Percentiles rank a stretch among this genome's conserved stretches.
phyloP scores from a whole-genome alignment of 2,888 invertebrate species.

The Cantharis rustica region DNA sequence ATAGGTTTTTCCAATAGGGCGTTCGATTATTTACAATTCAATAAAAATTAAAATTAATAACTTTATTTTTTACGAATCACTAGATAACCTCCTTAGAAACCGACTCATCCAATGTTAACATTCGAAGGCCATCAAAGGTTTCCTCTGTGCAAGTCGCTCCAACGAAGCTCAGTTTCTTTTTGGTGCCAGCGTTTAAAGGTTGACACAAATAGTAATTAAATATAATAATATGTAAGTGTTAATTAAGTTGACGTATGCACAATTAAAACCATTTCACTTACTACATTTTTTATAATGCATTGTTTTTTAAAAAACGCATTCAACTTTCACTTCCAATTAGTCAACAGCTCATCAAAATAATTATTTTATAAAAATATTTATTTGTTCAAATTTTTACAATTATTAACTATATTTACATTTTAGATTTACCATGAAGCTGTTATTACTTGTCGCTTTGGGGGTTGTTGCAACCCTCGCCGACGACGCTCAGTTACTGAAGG shows the following conservation, averaged over 20 bases:
- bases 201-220: not conserved
- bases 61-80: not conserved
- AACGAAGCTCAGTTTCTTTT: constrained; percentile 1
- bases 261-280: too few species aligned
- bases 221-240: not conserved
- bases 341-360: not conserved
- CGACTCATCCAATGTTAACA: constrained; percentile 2
- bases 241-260: not conserved
- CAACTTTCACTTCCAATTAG: not conserved
- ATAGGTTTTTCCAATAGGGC: not conserved
- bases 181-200: not conserved
- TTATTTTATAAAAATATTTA: not conserved
- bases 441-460: constrained; percentile 38
- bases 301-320: too few species aligned
- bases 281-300: too few species aligned
- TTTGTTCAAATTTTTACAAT: not conserved
- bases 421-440: constrained; percentile 6
- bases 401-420: not conserved
- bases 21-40: not conserved
- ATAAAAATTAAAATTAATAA: not conserved
- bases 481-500: constrained; percentile 50
- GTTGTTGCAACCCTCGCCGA: constrained; percentile 32
- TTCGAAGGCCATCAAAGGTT: not conserved
- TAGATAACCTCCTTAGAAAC: not conserved
- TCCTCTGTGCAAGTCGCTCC: not conserved